phyloP scores from a whole-genome alignment of 2,113 vertebrate genomes.

The Myrmophylax atrothorax region DNA sequence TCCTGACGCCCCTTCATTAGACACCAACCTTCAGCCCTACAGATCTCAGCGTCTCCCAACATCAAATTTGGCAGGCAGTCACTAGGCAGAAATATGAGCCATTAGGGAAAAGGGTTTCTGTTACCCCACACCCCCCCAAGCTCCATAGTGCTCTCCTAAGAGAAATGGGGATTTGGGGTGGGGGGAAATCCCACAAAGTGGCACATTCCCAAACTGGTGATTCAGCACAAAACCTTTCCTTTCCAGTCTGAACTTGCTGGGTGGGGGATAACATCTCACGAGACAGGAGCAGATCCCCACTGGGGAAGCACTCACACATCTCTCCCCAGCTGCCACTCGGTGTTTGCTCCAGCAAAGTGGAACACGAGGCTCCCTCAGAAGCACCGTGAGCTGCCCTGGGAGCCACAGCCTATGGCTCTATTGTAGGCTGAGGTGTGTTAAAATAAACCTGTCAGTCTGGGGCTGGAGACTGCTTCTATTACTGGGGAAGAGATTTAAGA shows the following conservation, averaged over 20 bases:
- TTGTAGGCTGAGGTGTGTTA: not conserved
- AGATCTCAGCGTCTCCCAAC: not conserved
- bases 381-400: fast-evolving
- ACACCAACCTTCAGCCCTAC: not conserved
- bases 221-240: not conserved
- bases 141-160: fast-evolving
- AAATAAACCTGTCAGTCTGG: fast-evolving
- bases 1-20: not conserved
- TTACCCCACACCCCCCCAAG: not conserved
- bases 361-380: not conserved
- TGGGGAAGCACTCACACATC: fast-evolving
- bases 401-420: fast-evolving
- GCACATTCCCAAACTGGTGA: fast-evolving
- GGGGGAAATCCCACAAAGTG: not conserved
- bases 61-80: not conserved
- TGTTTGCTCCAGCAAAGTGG: fast-evolving
- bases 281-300: not conserved
- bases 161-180: not conserved
- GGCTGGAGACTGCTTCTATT: not conserved
- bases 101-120: not conserved
- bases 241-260: fast-evolving
- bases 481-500: not conserved
- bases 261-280: fast-evolving
- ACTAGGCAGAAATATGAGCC: not conserved
- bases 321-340: fast-evolving